These are phyloP conservation scores for Pogonognathellus flavescens DNA, from an alignment of 1,140 invertebrate genomes.

Conservation along the genomic window DNA sequence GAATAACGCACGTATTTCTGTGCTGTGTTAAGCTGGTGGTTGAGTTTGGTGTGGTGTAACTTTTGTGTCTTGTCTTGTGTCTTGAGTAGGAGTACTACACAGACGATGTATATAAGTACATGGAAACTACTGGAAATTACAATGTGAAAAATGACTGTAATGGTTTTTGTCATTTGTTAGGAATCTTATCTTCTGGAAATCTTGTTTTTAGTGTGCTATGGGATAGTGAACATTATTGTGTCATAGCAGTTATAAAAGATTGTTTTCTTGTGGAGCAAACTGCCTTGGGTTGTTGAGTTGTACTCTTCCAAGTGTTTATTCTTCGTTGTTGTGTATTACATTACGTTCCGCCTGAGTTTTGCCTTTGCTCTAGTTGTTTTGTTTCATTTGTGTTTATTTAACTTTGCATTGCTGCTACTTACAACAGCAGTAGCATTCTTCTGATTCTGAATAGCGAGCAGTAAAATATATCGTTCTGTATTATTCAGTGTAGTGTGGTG, in stretches of 20 bases:
- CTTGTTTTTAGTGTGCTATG: not conserved
- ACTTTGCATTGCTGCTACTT: too few relatives aligned
- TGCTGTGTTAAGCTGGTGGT: too few relatives aligned
- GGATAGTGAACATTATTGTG: slow-evolving; percentile 1
- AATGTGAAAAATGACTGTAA: not conserved
- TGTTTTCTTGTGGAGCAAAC: not conserved
- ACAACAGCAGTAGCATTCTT: too few relatives aligned
- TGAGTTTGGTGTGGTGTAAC: too few relatives aligned
- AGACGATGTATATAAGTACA: not conserved
- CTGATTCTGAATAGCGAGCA: too few relatives aligned
- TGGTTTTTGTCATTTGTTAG: slow-evolving; percentile 8
- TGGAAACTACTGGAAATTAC: not conserved
- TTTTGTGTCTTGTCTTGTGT: too few relatives aligned
- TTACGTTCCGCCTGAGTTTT: not conserved
- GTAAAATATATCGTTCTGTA: too few relatives aligned
- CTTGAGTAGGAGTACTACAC: too few relatives aligned
- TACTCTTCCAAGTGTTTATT: not conserved
- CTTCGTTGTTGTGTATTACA: not conserved
- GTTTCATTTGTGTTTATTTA: too few relatives aligned
- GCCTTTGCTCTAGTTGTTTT: not conserved
- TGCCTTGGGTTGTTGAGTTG: not conserved
- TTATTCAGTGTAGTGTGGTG: too few relatives aligned
- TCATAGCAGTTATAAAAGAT: not conserved
- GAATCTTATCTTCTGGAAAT: slow-evolving; percentile 22
- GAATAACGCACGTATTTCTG: too few relatives aligned